phyloP scores from a whole-genome alignment of 2,797 vertebrate species.

The Artibeus jamaicensis region DNA sequence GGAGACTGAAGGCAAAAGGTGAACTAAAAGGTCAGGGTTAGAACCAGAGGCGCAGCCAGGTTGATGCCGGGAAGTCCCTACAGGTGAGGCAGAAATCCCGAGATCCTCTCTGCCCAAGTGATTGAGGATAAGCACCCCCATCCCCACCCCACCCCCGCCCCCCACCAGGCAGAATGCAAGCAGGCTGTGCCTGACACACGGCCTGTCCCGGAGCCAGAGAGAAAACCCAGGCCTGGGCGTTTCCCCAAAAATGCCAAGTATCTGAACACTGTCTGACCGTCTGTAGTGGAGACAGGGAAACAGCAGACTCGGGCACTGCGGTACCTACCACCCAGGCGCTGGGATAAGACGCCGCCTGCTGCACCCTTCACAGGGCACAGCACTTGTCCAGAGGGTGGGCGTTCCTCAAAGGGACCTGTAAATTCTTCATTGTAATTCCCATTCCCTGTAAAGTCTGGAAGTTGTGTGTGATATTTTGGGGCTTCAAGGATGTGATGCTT shows the following conservation, averaged over 20 bases:
- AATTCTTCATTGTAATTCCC: neutral
- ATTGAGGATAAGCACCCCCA: neutral
- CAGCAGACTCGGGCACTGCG: neutral
- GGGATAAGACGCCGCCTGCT: neutral
- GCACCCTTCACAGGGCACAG: neutral
- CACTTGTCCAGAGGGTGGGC: neutral
- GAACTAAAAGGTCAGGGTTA: neutral
- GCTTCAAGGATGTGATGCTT: neutral
- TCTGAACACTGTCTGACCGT: neutral
- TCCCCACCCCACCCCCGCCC: too few relatives aligned
- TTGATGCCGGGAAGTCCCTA: neutral
- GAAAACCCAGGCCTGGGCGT: conserved; percentile 22
- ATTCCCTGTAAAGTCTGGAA: conserved; percentile 1
- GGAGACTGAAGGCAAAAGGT: neutral
- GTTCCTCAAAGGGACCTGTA: neutral
- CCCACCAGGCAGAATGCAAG: neutral
- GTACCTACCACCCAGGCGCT: neutral
- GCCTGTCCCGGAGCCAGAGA: neutral
- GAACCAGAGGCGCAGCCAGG: neutral
- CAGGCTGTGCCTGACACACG: neutral
- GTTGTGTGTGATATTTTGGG: neutral
- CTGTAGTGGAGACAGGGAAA: neutral
- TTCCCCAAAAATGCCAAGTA: neutral
- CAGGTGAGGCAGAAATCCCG: neutral
- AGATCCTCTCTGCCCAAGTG: neutral